Base-by-base conservation (phyloP, 1,140 invertebrate species). In the Dysdera silvatica region DNA sequence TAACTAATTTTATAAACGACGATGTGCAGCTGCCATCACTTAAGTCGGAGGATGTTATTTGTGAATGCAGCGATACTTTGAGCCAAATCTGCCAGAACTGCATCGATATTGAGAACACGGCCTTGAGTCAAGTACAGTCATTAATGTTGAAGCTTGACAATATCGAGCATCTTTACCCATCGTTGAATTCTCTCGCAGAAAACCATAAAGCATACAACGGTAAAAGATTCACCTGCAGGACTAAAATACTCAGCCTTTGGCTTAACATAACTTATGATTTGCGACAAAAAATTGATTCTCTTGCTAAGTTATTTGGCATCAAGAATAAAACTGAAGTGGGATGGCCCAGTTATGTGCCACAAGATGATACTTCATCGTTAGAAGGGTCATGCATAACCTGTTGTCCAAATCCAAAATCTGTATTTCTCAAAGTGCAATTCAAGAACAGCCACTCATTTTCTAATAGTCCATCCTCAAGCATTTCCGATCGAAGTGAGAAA, bases 221-320 rank as follows among this genome's bases (percentile, higher is more conserved):
- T 65, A 70, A 78, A 24, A 78, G 82, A 56, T 89, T 90, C 73
- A 81, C 80, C 12, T 80, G 79, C 2, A 78, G 84, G 68, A 80
- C 88, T 6, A 87, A 82, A 72, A 85, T 88, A 5, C 85, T 95
- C 80, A 90, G 87, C 72, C 77, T 92, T 4, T 95, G 90, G 90
- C 89, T 88, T 71, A 95, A 93, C 74, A 87, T 91, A 74, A 91
- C 87, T 0, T 83, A 82, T 72, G 86, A 91, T 71, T 84, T 90
- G 74, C 82, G 87, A 65, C 79, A 91, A 24, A 91, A 89, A 72
- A 75, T 94, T 43, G 77, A 86, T 67, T 85, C 89, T 62, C 73
- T 94, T 57, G 87, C 87, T 1, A 85, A 85, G 75, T 81, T 91
- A 35, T 71, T 92, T 20, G 80, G 81, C 67, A 76, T 83, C 60